Base-by-base conservation (phyloP, 2,888 invertebrate genomes). In the Sesia bembeciformis region DNA sequence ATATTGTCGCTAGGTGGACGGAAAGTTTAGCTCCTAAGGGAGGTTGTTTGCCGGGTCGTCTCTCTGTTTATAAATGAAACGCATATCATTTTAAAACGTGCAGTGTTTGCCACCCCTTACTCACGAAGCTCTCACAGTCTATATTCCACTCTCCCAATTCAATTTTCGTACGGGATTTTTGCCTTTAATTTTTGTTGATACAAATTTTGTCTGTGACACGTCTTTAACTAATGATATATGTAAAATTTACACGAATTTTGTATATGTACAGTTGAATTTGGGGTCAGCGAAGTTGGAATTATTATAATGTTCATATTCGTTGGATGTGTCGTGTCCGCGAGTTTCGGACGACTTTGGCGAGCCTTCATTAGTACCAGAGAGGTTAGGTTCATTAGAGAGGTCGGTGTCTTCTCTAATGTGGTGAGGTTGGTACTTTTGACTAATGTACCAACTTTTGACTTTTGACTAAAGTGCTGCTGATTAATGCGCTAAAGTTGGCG, bases 1-100 rank as follows among this genome's bases (percentile, higher is more conserved):
- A 90, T 90, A 90, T 90, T 89, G 90, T 90, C 90, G 90, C 86
- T 82, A 85, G 88, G 82, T 88, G 88, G 89, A 84, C 84, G 84
- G 71, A 84, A 90, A 90, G 85, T 90, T 89, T 78, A 57, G 78
- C 62, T 86, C 90, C 86, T 82, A 54, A 70, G 89, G 88, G 88
- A 87, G 81, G 72, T 67, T 82, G 84, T 81, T 83, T 79, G 83
- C 70, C 70, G 80, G 81, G 77, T 78, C 79, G 79, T 68, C 80
- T 81, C 83, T 70, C 74, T 85, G 85, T 84, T 86, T 87, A 84
- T 83, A 87, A 84, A 89, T 84, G 87, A 78, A 84, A 85, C 78
- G 79, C 81, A 81, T 81, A 81, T 83, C 79, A 82, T 86, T 85
- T 84, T 78, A 77, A 79, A 83, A 74, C 68, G 7, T 23, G 46